Conservation (phyloP, 2,888 invertebrate genomes). For the Pachycephus smyrnensis region DNA sequence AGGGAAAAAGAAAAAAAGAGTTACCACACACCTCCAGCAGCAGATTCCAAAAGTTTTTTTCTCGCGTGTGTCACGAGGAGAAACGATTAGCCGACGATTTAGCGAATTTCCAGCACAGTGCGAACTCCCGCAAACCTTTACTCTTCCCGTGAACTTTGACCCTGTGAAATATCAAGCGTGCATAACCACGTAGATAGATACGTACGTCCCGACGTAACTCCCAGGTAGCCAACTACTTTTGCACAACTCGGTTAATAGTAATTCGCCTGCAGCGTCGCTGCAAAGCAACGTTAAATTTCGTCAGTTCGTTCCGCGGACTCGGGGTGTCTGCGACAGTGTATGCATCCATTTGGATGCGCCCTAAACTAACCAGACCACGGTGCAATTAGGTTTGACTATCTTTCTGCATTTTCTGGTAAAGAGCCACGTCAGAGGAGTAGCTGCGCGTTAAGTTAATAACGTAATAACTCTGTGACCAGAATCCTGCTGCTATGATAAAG, state of each 20-base stretch:
- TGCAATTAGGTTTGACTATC: not conserved
- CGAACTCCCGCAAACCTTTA: not conserved
- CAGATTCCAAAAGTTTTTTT: not conserved
- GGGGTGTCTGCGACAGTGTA: not conserved
- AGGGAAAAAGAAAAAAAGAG: not conserved
- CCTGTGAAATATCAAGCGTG: not conserved
- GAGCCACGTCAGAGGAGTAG: not conserved
- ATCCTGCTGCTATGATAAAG: not conserved
- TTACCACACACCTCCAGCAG: not conserved
- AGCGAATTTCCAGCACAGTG: not conserved
- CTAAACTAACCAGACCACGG: not conserved
- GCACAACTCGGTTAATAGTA: slow-evolving; percentile 45
- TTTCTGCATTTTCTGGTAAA: not conserved
- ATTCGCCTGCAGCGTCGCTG: slow-evolving; percentile 14
- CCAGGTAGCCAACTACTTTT: slow-evolving; percentile 34
- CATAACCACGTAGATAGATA: not conserved
- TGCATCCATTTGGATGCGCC: not conserved
- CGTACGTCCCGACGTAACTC: slow-evolving; percentile 5
- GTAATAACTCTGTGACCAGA: not conserved
- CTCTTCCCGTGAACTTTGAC: not conserved
- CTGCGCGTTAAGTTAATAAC: not conserved
- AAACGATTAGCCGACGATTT: not conserved
- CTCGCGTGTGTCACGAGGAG: not conserved
- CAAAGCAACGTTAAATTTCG: not conserved
- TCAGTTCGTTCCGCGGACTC: not conserved